Base-by-base conservation (phyloP, 2,797 vertebrate species). In the Enteromius argenteus region DNA sequence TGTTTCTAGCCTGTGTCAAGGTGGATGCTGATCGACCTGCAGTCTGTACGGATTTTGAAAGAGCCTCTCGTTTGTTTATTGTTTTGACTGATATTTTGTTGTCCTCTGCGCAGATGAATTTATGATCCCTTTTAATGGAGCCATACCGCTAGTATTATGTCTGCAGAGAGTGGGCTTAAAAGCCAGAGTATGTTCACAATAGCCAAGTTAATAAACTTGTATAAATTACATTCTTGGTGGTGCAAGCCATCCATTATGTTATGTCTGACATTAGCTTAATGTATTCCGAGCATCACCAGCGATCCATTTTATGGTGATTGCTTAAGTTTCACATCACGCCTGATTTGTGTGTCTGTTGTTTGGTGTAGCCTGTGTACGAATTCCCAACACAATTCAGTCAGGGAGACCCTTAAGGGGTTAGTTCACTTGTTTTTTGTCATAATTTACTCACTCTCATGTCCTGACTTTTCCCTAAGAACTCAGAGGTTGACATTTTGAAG, bases 201-300 rank as follows among this genome's bases (percentile, higher is more conserved):
- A 68, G 81, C 62, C 60, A 83, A 83, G 72, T 83, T 83, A 83
- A 83, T 83, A 83, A 76, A 83, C 81, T 53, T 77, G 73, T 83
- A 83, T 83, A 68, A 83, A 83, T 83, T 77, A 67, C 81, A 83
- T 67, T 77, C 62, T 75, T 67, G 81, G 44, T 78, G 83, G 51
- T 84, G 74, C 37, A 72, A 79, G 66, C 75, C 66, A 79, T 84
- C 66, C 66, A 78, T 84, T 84, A 84, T 79, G 66, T 51, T 72
- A 72, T 49, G 83, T 19, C 39, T 79, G 83, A 84, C 75, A 84
- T 84, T 78, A 84, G 75, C 53, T 51, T 84, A 84, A 84, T 84
- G 83, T 84, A 78, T 84, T 84, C 66, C 49, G 27, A 83, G 81
- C 81, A 78, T 78, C 82, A 58, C 74, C 53, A 46, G 75, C 53